Conservation (phyloP, 1,140 invertebrate species). For the Archegozetes longisetosus region DNA sequence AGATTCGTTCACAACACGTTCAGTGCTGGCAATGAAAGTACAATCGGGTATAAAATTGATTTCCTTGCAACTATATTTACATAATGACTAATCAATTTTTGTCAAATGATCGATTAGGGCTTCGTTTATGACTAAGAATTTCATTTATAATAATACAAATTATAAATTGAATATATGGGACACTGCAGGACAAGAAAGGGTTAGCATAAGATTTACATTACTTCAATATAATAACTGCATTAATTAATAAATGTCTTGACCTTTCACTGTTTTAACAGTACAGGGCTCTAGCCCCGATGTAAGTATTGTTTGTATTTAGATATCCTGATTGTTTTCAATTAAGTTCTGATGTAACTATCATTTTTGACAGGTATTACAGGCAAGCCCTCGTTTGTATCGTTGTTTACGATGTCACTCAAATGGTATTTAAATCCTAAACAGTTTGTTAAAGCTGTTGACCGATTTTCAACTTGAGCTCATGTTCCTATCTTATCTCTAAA, state of each 20-base stretch:
- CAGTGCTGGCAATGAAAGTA: constrained; percentile 29
- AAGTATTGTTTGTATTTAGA: background rate
- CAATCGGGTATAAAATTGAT: constrained; percentile 28
- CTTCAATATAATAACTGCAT: background rate
- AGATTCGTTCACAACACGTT: constrained; percentile 32
- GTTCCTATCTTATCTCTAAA: constrained; percentile 5
- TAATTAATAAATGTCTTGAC: background rate
- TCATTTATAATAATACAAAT: constrained; percentile 28
- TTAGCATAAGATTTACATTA: too few relatives aligned
- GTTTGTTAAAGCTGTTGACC: background rate
- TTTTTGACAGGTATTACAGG: constrained; percentile 45
- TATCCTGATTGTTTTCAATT: too few relatives aligned
- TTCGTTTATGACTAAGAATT: constrained; percentile 34
- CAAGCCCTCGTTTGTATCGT: constrained; percentile 81
- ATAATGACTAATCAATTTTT: constrained; percentile 4
- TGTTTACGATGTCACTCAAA: constrained; percentile 76
- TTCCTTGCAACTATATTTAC: background rate
- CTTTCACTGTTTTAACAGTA: constrained; percentile 39
- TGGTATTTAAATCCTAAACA: constrained; percentile 17
- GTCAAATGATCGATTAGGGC: constrained; percentile 22
- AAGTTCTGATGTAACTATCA: background rate
- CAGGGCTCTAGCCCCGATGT: constrained; percentile 79
- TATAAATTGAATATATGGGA: constrained; percentile 48
- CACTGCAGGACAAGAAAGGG: constrained; percentile 72
- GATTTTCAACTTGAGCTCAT: background rate